Conservation (phyloP, 1,140 invertebrate genomes). For the Chironomus tepperi region DNA sequence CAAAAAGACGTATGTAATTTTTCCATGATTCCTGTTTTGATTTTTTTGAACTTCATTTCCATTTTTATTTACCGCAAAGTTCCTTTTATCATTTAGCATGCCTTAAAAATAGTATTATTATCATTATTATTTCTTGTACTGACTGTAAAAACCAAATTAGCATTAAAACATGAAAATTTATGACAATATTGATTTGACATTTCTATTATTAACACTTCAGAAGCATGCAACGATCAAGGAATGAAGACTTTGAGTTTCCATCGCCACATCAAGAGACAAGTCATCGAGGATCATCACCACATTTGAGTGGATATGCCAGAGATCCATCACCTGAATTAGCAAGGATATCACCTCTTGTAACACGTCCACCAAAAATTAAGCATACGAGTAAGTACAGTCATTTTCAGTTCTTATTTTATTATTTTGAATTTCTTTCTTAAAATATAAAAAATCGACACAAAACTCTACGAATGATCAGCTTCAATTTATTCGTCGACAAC, state of each 20-base stretch:
- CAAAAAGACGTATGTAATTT: background rate
- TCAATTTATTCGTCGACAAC: background rate
- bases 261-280: constrained; percentile 27
- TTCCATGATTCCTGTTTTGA: too few relatives aligned
- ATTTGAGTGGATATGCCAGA: constrained; percentile 37
- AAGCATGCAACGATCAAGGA: background rate
- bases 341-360: constrained; percentile 69
- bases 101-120: too few relatives aligned
- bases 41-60: too few relatives aligned
- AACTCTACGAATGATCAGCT: constrained; percentile 1
- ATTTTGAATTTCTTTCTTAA: constrained; percentile 20
- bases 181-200: background rate
- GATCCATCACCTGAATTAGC: constrained; percentile 70
- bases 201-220: background rate
- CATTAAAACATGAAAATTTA: too few relatives aligned
- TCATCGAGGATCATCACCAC: constrained; percentile 21
- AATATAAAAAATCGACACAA: background rate
- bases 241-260: background rate
- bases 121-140: too few relatives aligned
- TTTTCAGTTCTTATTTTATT: background rate
- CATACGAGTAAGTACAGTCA: constrained; percentile 32
- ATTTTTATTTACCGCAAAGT: too few relatives aligned
- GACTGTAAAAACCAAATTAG: too few relatives aligned
- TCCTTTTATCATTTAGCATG: background rate
- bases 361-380: constrained; percentile 61